Conservation (phyloP, 2,888 invertebrate species). For the Meteorus colon region DNA sequence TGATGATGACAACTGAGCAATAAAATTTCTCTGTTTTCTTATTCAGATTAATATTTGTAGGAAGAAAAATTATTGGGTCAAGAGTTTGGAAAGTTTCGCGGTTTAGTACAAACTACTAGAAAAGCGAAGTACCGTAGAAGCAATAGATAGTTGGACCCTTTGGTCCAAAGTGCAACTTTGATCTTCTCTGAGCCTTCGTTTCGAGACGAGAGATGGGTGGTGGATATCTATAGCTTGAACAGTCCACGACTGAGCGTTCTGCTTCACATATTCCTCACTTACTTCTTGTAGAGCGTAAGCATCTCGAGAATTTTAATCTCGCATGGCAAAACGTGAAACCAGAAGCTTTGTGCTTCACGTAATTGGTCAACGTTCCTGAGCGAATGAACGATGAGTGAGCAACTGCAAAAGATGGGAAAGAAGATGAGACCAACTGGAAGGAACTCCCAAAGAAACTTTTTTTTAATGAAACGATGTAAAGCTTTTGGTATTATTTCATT, state of each 20-base stretch:
- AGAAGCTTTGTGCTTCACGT: slow-evolving; percentile 4
- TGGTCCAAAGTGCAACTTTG: neutral
- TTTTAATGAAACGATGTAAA: no score
- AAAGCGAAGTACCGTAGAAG: neutral
- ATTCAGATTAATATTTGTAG: no score
- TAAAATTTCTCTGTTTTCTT: no score
- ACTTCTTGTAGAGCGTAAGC: slow-evolving; percentile 15
- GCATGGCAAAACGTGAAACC: slow-evolving; percentile 23
- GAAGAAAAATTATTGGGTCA: slow-evolving; percentile 13
- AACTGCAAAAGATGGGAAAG: no score
- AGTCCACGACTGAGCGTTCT: neutral
- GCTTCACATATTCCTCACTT: slow-evolving; percentile 1
- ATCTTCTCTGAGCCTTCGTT: neutral
- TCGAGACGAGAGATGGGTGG: neutral
- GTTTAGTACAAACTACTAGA: slow-evolving; percentile 20
- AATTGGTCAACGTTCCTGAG: slow-evolving; percentile 38
- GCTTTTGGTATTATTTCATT: neutral
- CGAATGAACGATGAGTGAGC: neutral
- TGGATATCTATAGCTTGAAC: neutral
- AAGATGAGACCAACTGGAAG: no score
- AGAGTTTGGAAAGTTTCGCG: slow-evolving; percentile 23
- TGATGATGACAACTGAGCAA: no score
- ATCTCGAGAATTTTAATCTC: slow-evolving; percentile 40
- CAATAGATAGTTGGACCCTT: neutral
- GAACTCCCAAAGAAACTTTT: no score